phyloP scores from a whole-genome alignment of 2,797 vertebrate species.

The Cuculus canorus region DNA sequence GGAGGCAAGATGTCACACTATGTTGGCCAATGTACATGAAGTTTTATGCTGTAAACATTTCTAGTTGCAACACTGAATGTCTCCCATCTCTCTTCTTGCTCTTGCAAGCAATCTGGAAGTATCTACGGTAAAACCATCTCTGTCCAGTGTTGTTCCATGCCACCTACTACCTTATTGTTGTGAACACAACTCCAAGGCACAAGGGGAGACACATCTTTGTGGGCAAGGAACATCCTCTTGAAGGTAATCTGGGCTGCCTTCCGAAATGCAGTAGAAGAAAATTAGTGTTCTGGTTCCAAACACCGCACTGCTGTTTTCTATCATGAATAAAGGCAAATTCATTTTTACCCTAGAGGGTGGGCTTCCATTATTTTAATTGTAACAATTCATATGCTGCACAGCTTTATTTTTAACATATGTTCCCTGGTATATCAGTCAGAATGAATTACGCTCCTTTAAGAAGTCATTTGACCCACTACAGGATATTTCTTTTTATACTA shows the following conservation, averaged over 20 bases:
- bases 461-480: conserved; percentile 65
- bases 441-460: conserved; percentile 71
- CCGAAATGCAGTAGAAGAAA: neutral
- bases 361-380: conserved; percentile 26
- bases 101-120: neutral
- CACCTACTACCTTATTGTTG: neutral
- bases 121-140: neutral
- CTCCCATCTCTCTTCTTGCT: neutral
- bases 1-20: neutral
- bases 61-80: neutral
- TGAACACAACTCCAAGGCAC: neutral
- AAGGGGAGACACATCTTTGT: neutral
- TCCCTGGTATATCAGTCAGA: conserved; percentile 46
- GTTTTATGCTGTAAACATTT: neutral
- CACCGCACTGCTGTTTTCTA: conserved; percentile 15
- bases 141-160: neutral
- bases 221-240: neutral
- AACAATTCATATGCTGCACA: neutral
- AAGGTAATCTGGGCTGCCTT: neutral
- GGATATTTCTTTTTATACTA: conserved; percentile 66
- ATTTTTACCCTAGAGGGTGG: conserved; percentile 22
- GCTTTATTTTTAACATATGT: conserved; percentile 77
- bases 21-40: neutral
- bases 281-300: neutral
- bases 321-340: conserved; percentile 7